Evolutionary conservation across 2,113 vertebrate species (phyloP), one percentile per base, ranked within the genome.

Genomic region (Heliornis fulica): DNA sequence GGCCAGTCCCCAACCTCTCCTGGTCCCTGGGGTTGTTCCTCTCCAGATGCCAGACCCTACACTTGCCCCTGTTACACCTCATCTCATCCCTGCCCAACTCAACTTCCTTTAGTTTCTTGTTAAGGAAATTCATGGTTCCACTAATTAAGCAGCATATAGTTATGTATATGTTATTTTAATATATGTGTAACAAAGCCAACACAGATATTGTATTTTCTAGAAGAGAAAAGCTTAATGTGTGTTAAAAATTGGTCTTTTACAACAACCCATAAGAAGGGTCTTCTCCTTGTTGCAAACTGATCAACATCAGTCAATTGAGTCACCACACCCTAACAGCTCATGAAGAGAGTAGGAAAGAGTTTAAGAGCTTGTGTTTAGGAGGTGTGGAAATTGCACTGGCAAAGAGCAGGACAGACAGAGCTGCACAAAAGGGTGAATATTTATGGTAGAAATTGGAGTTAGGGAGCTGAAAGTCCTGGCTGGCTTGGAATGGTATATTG

Each of bases 321-420:
- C 46, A 34, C 26, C 15, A 11, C 13, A 60, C 53, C 1, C 0
- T 4, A 43, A 43, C 0, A 0, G n/a, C 11, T 38, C 40, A 74
- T 46, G 34, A 89, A n/a, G 19, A 82, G 19, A 69, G 31, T 18
- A 53, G 8, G 43, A 59, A 82, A 65, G 46, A 65, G 26, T 72
- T 64, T 64, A 46, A n/a, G 15, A 86, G 36, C 16, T 72, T 16
- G 4, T 13, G 11, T 51, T 69, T 53, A 43, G 23, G 46, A 72
- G 36, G 31, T 53, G 41, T 40, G 53, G 28, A 68, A 82, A 63
- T 45, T 59, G 13, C 57, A 32, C 5, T 11, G 32, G 53, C 50
- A 86, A 88, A 72, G 57, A 79, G 75, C 32, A 75, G 25, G 45
- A 59, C n/a, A 75, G 51, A 54, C 34, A 65, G 20, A 70, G 31